These are phyloP conservation scores for Lacerta viridis DNA, from an alignment of 2,797 vertebrate species.

Conservation along the genomic window DNA sequence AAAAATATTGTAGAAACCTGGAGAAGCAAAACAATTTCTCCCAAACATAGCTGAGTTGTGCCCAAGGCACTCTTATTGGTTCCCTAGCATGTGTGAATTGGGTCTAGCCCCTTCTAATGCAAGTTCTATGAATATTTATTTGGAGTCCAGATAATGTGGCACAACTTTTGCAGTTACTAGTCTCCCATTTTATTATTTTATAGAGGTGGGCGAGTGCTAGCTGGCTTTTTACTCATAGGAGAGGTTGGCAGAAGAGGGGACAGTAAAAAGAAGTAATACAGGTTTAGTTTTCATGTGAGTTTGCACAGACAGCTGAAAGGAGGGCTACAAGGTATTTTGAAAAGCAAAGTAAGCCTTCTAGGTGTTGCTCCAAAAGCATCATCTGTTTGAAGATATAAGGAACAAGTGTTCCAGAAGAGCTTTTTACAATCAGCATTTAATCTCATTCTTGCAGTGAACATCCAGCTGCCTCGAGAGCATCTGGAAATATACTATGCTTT, in stretches of 20 bases:
- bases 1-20: neutral
- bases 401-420: neutral
- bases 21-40: slow-evolving; percentile 18
- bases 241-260: neutral
- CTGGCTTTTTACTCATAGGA: too few relatives aligned
- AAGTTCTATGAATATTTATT: neutral
- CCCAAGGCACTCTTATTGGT: neutral
- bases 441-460: slow-evolving; percentile 75
- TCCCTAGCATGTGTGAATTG: neutral
- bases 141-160: neutral
- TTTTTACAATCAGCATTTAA: slow-evolving; percentile 36
- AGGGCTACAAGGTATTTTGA: neutral
- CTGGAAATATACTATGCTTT: slow-evolving; percentile 80
- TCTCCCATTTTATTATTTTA: neutral
- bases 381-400: slow-evolving; percentile 6
- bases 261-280: neutral
- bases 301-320: neutral
- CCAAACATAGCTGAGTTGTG: neutral
- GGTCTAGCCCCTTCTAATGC: neutral
- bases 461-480: slow-evolving; percentile 77
- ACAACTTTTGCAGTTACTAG: neutral
- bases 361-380: neutral
- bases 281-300: neutral
- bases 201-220: neutral
- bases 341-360: neutral